Evolutionary conservation across 2,888 invertebrate genomes (phyloP).

Genomic region (Hyalella azteca): DNA sequence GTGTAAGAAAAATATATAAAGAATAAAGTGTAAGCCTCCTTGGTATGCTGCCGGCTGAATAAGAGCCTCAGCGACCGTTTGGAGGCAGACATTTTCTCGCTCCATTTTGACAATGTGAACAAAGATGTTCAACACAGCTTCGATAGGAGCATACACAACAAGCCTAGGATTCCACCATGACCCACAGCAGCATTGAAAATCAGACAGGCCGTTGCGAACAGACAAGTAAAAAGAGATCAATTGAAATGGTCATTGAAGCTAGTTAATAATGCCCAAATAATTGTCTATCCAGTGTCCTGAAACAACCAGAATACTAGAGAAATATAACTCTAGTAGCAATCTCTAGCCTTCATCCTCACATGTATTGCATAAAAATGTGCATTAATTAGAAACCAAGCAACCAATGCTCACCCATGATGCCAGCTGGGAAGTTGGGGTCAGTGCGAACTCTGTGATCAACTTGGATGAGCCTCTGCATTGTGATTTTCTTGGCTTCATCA

Average conservation of each 20-base stretch:
- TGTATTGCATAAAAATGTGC: no score
- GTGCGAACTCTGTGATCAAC: constrained; percentile 98
- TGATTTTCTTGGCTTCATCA: constrained; percentile 95
- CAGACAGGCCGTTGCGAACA: no score
- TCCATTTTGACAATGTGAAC: constrained; percentile 12
- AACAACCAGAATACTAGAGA: no score
- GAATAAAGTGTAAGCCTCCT: neutral
- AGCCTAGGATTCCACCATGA: neutral
- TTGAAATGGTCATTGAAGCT: no score
- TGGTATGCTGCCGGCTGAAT: neutral
- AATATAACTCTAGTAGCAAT: no score
- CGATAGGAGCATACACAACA: neutral
- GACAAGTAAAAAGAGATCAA: no score
- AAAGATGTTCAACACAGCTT: constrained; percentile 2
- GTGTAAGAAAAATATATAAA: no score
- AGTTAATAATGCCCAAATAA: no score
- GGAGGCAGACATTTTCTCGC: neutral
- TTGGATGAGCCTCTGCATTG: constrained; percentile 96
- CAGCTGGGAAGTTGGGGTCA: constrained; percentile 95
- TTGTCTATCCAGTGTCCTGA: no score
- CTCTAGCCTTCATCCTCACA: no score
- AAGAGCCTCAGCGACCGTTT: neutral
- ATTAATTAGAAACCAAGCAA: no score
- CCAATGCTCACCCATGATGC: constrained; percentile 91
- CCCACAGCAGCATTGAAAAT: neutral